Evolutionary conservation across 2,888 invertebrate genomes (phyloP), one percentile per base, ranked within the genome.

Genomic region (Eupithecia inturbata): DNA sequence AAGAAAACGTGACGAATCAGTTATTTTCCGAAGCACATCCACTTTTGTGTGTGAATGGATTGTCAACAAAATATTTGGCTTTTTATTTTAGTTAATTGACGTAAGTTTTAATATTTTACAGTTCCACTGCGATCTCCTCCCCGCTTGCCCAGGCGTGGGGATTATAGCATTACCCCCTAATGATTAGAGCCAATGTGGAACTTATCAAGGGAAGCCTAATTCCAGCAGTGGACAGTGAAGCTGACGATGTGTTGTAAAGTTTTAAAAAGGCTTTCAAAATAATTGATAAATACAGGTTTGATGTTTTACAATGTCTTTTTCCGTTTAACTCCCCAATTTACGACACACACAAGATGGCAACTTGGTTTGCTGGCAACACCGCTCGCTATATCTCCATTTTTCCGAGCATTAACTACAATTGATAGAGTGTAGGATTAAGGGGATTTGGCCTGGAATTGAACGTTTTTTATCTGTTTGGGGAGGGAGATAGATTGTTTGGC

Each of bases 361-460:
- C n/a, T n/a, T n/a, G n/a, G n/a, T n/a, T n/a, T n/a, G n/a, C 53
- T 72, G 70, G 75, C 72, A 69, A 74, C 74, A 74, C 74, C 62
- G 66, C n/a, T 73, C 73, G 74, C 71, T 74, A 72, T 70, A 71
- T 72, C 78, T 77, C 75, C 78, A 80, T 82, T 80, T 81, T 77
- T 79, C 80, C 78, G 41, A 71, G 79, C 78, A 82, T 82, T 81
- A 81, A 79, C 64, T 77, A 71, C 76, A 76, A 80, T 84, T 85
- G 84, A 85, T 84, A 82, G 82, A 84, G 82, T 80, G 79, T 60
- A 28, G 80, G 84, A 79, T 83, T 81, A 78, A 68, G 67, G 53
- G 83, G 84, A 79, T 82, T 81, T 66, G 49, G 49, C 67, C 72
- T 78, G 81, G 78, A 83, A 85, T 84, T 80, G 82, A 83, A 81